Base-by-base conservation (phyloP, 2,888 invertebrate genomes). In the Meandrusa payeni region DNA sequence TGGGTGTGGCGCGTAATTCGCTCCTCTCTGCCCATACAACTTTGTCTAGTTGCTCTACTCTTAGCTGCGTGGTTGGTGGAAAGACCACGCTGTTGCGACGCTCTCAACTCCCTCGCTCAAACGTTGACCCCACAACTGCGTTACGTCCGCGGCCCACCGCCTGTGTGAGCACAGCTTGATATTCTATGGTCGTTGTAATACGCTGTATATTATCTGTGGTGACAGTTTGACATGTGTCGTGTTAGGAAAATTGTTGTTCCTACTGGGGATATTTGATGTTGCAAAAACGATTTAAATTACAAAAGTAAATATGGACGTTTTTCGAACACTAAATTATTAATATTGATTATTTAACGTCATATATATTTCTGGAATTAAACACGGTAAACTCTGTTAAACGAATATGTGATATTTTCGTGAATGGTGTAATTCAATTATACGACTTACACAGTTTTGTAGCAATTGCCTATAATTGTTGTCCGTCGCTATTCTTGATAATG, bases 81-180 rank as follows among this genome's bases (percentile, higher is more conserved):
- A 58, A 90, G 93, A 3, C 94, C 94, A 0, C 90, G 93, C 33
- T 95, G 94, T 76, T 95, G 94, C 76, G 94, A 94, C 68, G 90
- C 92, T 41, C 89, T 94, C 61, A 94, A 95, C 81, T 93, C 93
- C 41, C 90, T 94, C 51, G 92, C 92, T 37, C 89, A 94, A 59
- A 93, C 93, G 0, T 78, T 95, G 24, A 92, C 93, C n/a, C 95
- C 95, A 2, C 94, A 95, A 62, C 85, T 95, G 42, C 92, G 93
- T 57, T 95, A 95, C 72, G 91, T 94, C n/a, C 90, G 93, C 47
- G 95, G 95, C 50, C 94, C 95, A 5, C 95, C 95, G 10, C 95
- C 95, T 4, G 91, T 94, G 57, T 63, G 61, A 59, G 47, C 43
- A 28, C 46, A 27, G 28, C 42, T 11, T 45, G 5, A 45, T 2